Percentiles rank a stretch among this genome's conserved stretches.
Evolutionary conservation across 2,888 invertebrate species (phyloP).

Genomic region (Amphipyra tragopoginis): DNA sequence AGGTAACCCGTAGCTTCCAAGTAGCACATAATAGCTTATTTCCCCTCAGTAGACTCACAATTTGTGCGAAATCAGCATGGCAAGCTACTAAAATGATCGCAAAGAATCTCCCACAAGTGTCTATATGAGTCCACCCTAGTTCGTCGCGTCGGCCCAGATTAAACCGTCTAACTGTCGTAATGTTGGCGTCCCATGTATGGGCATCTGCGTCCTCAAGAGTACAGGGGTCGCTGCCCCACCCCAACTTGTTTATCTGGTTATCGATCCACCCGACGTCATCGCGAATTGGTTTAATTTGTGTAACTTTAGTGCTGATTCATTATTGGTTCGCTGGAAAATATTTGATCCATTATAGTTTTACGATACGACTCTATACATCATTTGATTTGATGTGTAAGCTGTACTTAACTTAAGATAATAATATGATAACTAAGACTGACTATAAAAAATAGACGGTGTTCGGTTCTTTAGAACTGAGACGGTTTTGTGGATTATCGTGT

Average conservation of each 20-base stretch:
- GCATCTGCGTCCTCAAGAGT: conserved; percentile 81
- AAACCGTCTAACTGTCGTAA: conserved; percentile 70
- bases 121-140: conserved; percentile 56
- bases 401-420: no score
- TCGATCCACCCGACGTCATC: conserved; percentile 75
- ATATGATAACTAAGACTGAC: not conserved
- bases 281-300: conserved; percentile 70
- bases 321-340: conserved; percentile 38
- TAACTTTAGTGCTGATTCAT: conserved; percentile 58
- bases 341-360: conserved; percentile 24
- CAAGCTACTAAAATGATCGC: conserved; percentile 42
- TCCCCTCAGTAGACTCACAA: conserved; percentile 34
- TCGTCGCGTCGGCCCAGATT: conserved; percentile 67
- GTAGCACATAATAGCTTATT: conserved; percentile 38
- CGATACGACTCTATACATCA: conserved; percentile 5
- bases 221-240: conserved; percentile 74
- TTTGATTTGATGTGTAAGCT: not conserved
- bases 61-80: conserved; percentile 44
- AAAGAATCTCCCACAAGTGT: conserved; percentile 50
- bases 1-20: conserved; percentile 21
- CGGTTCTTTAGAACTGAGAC: conserved; percentile 11
- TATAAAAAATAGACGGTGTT: conserved; percentile 6
- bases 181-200: conserved; percentile 73
- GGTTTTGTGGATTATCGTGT: conserved; percentile 38
- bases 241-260: conserved; percentile 83